Base-by-base conservation (phyloP, 2,797 vertebrate genomes). In the Muscicapa striata region DNA sequence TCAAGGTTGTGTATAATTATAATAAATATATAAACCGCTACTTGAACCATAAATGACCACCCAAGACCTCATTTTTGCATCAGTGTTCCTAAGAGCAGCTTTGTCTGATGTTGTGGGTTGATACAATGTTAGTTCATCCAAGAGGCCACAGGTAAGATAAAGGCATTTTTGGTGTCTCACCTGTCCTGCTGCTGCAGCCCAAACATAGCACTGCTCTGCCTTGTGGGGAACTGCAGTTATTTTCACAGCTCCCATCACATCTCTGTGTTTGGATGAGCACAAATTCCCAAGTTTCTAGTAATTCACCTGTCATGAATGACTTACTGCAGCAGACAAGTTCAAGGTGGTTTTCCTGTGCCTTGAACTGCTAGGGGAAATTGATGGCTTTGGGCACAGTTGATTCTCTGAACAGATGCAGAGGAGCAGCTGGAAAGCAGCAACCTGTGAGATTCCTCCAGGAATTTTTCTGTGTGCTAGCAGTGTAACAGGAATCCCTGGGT, bases 21-120 rank as follows among this genome's bases (percentile, higher is more conserved):
- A 97, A 97, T 97, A 97, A 97, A 97, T 92, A 96, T 96, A 96
- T 96, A 89, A 96, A 91, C 59, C 0, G 73, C 84, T 97, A 81
- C 94, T 92, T 97, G 96, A 97, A 96, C 90, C 77, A 64, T 86
- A 92, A 54, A 80, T 41, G 57, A 69, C 81, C 89, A 88, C 64
- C 38, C 46, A 54, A 81, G 75, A 80, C 69, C 75, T 97, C 87
- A 73, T 96, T 96, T 95, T 94, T 89, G 69, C 45, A 63, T 66
- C 49, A 18, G 0, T 27, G 27, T 51, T 91, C 17, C 48, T 38
- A 54, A 55, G 69, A 75, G 38, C 1, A 84, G 16, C 20, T 38
- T 78, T 70, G 23, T 36, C 27, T 67, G 17, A 54, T 80, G 15
- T 19, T 6, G 3, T 1, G 12, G 34, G 10, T 70, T 38, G 29